Evolutionary conservation across 1,140 invertebrate species (phyloP).

Genomic region (Procambarus virginalis): DNA sequence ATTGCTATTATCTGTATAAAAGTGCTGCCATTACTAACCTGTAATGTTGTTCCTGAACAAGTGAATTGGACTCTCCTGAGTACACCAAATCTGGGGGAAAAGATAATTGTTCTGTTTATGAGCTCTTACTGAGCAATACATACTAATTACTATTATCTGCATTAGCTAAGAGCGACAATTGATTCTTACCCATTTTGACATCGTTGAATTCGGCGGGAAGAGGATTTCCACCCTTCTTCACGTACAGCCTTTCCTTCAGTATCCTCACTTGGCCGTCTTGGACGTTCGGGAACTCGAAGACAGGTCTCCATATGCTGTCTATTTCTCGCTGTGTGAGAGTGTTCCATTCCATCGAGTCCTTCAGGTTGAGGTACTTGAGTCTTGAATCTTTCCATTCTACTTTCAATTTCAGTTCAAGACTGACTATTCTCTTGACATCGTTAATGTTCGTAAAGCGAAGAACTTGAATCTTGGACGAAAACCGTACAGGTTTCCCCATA

Average conservation of each 20-base stretch:
- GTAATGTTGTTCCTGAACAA: slow-evolving; percentile 23
- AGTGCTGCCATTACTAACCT: background rate
- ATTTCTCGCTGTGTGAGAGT: background rate
- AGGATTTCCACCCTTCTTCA: background rate
- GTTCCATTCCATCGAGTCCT: slow-evolving; percentile 29
- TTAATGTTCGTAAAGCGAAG: slow-evolving; percentile 15
- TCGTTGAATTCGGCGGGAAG: slow-evolving; percentile 37
- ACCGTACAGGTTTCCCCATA: background rate
- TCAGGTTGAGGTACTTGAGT: slow-evolving; percentile 46
- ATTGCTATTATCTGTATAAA: too few species aligned
- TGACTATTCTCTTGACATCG: slow-evolving; percentile 37
- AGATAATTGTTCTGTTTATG: too few species aligned
- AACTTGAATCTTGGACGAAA: background rate
- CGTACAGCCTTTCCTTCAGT: slow-evolving; percentile 11
- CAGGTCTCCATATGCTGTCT: slow-evolving; percentile 33
- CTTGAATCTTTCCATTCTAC: slow-evolving; percentile 41
- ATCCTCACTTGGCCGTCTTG: slow-evolving; percentile 30
- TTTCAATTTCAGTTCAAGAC: slow-evolving; percentile 25
- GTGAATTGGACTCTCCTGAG: slow-evolving; percentile 17
- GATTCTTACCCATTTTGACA: slow-evolving; percentile 26
- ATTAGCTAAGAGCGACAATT: background rate
- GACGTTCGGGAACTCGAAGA: slow-evolving; percentile 30
- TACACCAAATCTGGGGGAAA: slow-evolving; percentile 18
- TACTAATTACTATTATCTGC: background rate
- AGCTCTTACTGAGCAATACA: background rate